These are phyloP conservation scores for Dasyprocta punctata DNA, from an alignment of 2,113 vertebrate species.

Conservation along the genomic window DNA sequence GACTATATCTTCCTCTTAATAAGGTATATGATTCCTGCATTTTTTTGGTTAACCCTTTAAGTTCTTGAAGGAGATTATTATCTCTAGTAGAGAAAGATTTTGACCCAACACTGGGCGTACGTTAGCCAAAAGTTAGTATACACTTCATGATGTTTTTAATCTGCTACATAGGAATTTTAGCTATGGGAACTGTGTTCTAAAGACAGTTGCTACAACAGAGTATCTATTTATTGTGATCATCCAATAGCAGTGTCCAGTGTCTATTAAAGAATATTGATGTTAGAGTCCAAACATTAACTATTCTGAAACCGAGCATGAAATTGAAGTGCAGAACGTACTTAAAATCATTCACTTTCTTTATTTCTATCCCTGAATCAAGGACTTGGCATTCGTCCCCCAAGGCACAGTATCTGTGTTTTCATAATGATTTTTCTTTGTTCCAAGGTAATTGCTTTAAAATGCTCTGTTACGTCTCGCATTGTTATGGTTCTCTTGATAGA, in stretches of 20 bases:
- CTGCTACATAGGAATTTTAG: background rate
- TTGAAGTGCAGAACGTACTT: background rate
- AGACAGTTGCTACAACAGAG: background rate
- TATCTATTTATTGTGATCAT: constrained; percentile 38
- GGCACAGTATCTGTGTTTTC: constrained; percentile 53
- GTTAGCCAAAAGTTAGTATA: background rate
- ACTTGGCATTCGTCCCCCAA: constrained; percentile 61
- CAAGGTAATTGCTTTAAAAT: constrained; percentile 75
- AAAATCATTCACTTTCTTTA: constrained; percentile 49
- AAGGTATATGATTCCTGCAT: background rate
- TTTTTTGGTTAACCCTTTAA: background rate
- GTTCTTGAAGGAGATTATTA: background rate
- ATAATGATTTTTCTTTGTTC: constrained; percentile 75
- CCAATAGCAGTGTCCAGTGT: background rate
- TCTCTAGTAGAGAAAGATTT: background rate
- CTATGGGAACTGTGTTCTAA: constrained; percentile 24
- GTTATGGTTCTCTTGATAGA: constrained; percentile 61
- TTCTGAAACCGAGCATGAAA: constrained; percentile 58
- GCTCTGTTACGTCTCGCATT: constrained; percentile 62
- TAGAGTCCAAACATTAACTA: constrained; percentile 32
- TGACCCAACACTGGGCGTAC: background rate
- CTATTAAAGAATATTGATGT: constrained; percentile 65
- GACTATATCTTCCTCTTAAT: background rate
- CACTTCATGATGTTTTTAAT: background rate
- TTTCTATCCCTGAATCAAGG: constrained; percentile 52